A percentile compares a stretch with the other conserved stretches of the same genome.
Conservation (phyloP, 2,113 vertebrate species). For the Albula glossodonta region DNA sequence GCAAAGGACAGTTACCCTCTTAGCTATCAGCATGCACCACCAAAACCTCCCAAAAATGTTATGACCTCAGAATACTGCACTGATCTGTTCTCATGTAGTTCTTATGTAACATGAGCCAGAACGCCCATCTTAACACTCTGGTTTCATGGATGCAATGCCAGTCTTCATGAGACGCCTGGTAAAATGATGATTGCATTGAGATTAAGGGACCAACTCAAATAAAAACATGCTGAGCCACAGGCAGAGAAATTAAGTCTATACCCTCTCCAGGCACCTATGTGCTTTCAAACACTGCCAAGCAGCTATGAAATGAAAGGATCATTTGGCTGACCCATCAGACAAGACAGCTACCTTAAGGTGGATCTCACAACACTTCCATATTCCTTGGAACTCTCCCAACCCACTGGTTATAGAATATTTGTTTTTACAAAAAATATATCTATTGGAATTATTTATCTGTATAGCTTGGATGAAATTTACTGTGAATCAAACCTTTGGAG, state of each 20-base stretch:
- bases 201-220: not conserved
- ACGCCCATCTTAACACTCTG: not conserved
- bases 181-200: not conserved
- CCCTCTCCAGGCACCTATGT: not conserved
- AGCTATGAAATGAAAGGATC: not conserved
- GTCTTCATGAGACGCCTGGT: not conserved
- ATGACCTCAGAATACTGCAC: no score
- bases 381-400: no score
- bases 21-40: no score
- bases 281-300: not conserved
- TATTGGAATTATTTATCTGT: no score
- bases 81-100: not conserved
- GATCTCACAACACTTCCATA: no score
- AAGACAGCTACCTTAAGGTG: not conserved
- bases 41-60: no score
- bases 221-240: not conserved
- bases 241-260: not conserved
- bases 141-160: not conserved
- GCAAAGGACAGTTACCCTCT: no score
- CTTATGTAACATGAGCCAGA: not conserved
- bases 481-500: no score
- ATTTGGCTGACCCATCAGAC: not conserved
- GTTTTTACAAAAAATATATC: no score
- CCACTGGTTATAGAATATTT: no score
- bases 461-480: no score